Base-by-base conservation (phyloP, 2,888 invertebrate genomes). In the Thera obeliscata region DNA sequence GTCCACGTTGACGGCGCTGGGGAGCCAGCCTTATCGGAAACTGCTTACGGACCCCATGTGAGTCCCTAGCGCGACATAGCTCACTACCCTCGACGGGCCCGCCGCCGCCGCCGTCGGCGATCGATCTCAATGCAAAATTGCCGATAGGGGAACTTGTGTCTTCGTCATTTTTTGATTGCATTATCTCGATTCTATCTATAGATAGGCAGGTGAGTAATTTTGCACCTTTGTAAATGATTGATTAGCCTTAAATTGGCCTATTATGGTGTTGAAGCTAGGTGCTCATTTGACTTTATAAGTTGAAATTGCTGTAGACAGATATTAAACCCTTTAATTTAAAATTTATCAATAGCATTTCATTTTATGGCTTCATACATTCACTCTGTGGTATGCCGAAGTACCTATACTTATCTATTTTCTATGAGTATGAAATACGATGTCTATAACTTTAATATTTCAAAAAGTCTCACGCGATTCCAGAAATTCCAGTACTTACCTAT, bases 21-120 rank as follows among this genome's bases (percentile, higher is more conserved):
- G 90, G 90, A 84, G 92, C 93, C 90, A 90, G 90, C 84, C 92
- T 94, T 94, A 94, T 94, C 94, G 93, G 90, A 94, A 93, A 93
- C 91, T 93, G 94, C 94, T 94, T 94, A 93, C 88, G 87, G 87
- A 89, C 92, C 91, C 91, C 91, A 88, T 87, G 90, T 88, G 90
- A 88, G 92, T 90, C 91, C 92, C 91, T 87, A 86, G 88, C 86
- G 91, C 89, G 91, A 91, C 93, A 88, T 89, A 63, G 66, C 72
- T 67, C 71, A 56, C 84, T 87, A 84, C 86, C 81, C 80, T 76
- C 79, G 78, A 70, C 70, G 65, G 74, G 76, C 8, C 11, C 50
- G 50, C 76, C 71, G 70, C 69, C 52, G 70, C 69, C 49, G 59
- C 84, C 85, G 82, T 81, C 81, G 81, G 76, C 90, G 88, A 91